phyloP scores from a whole-genome alignment of 1,140 invertebrate species.

The Nomia melanderi region DNA sequence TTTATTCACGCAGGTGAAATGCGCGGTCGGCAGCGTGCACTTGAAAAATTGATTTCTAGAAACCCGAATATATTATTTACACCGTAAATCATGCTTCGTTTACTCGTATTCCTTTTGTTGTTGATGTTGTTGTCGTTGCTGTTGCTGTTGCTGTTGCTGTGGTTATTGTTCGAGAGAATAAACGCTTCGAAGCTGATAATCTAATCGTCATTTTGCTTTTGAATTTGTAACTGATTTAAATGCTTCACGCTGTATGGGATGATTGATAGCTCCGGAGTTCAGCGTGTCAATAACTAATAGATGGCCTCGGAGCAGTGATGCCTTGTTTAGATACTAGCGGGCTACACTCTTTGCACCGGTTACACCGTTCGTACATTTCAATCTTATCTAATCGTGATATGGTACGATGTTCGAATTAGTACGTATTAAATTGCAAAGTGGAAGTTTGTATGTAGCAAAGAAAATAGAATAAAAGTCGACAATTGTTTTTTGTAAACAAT shows the following conservation, averaged over 20 bases:
- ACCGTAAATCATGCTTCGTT: too few relatives aligned
- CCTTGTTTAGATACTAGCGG: not conserved
- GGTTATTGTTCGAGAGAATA: not conserved
- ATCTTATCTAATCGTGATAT: not conserved
- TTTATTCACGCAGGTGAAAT: too few relatives aligned
- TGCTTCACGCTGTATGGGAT: not conserved
- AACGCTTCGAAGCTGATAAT: not conserved
- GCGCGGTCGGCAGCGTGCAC: too few relatives aligned
- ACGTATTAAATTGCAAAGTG: not conserved
- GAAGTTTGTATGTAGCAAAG: too few relatives aligned
- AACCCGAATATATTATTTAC: too few relatives aligned
- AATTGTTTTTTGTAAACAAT: too few relatives aligned
- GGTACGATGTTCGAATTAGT: not conserved
- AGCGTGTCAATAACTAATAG: constrained; percentile 3
- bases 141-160: too few relatives aligned
- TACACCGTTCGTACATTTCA: not conserved
- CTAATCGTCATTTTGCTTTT: not conserved
- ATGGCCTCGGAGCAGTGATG: not conserved
- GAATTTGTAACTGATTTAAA: not conserved
- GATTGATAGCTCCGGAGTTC: not conserved
- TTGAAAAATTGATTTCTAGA: too few relatives aligned
- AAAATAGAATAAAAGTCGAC: too few relatives aligned
- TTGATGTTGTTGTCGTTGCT: too few relatives aligned
- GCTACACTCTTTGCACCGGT: not conserved
- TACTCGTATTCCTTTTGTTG: too few relatives aligned